phyloP scores from a whole-genome alignment of 2,888 invertebrate genomes.

The Selenia dentaria region DNA sequence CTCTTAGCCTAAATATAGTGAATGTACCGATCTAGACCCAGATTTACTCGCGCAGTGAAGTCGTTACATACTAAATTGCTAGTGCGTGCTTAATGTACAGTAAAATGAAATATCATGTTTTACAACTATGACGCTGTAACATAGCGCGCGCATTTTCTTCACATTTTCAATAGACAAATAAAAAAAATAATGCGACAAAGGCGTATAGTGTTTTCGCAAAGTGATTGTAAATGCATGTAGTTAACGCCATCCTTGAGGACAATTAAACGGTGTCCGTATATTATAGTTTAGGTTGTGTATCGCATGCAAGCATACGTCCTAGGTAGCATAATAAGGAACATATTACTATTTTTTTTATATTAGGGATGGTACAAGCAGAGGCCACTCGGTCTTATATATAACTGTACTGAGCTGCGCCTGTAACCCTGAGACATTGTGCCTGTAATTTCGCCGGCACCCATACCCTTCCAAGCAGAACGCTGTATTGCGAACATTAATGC shows the following conservation, averaged over 20 bases:
- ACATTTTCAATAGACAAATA: background rate
- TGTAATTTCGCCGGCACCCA: too few relatives aligned
- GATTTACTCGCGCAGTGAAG: conserved; percentile 8
- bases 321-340: too few relatives aligned
- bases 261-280: background rate
- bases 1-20: conserved; percentile 19
- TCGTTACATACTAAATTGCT: conserved; percentile 11
- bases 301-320: too few relatives aligned
- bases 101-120: background rate
- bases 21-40: conserved; percentile 23
- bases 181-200: background rate
- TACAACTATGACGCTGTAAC: background rate
- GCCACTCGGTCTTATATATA: too few relatives aligned
- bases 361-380: too few relatives aligned
- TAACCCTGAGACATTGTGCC: too few relatives aligned
- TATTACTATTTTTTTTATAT: too few relatives aligned
- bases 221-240: background rate
- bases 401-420: too few relatives aligned
- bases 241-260: background rate
- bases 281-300: background rate
- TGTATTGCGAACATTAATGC: too few relatives aligned
- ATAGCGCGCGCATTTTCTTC: background rate
- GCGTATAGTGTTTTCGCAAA: background rate
- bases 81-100: background rate
- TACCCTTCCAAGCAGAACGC: too few relatives aligned